These are phyloP conservation scores for Eudorcas thomsonii DNA, from an alignment of 2,113 vertebrate genomes.

Conservation along the genomic window DNA sequence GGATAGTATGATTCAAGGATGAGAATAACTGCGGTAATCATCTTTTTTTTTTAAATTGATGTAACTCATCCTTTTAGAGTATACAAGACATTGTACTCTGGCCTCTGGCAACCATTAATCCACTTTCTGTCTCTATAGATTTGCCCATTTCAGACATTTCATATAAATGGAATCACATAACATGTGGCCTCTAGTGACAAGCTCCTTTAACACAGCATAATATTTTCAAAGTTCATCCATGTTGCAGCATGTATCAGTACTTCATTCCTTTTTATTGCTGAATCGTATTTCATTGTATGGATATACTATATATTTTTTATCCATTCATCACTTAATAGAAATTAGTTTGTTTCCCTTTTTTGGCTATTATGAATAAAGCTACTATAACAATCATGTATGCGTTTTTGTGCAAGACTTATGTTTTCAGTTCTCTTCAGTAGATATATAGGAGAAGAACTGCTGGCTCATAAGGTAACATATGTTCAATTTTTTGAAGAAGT, in stretches of 20 bases:
- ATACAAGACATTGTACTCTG: not conserved
- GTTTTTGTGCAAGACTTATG: not conserved
- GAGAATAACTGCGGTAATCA: not conserved
- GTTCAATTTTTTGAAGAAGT: not conserved
- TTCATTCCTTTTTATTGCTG: not conserved
- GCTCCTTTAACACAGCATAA: not conserved
- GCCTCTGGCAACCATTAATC: not conserved
- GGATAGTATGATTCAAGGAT: not conserved
- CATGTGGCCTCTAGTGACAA: not conserved
- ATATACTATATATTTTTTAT: not conserved
- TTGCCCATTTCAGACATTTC: not conserved
- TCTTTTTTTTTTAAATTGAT: not conserved
- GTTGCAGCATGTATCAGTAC: not conserved
- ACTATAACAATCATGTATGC: not conserved
- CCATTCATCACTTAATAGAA: not conserved
- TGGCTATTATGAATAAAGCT: not conserved
- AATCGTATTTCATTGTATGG: not conserved
- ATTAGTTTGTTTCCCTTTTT: not conserved
- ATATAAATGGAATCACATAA: not conserved
- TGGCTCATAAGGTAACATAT: not conserved
- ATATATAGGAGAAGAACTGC: not conserved
- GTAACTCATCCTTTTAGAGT: not conserved
- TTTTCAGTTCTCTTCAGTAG: not conserved
- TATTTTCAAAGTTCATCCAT: not conserved
- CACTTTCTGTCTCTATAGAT: not conserved